These are phyloP conservation scores for Micromussa lordhowensis DNA, from an alignment of 92 coral and sea anemone species.

Conservation along the genomic window DNA sequence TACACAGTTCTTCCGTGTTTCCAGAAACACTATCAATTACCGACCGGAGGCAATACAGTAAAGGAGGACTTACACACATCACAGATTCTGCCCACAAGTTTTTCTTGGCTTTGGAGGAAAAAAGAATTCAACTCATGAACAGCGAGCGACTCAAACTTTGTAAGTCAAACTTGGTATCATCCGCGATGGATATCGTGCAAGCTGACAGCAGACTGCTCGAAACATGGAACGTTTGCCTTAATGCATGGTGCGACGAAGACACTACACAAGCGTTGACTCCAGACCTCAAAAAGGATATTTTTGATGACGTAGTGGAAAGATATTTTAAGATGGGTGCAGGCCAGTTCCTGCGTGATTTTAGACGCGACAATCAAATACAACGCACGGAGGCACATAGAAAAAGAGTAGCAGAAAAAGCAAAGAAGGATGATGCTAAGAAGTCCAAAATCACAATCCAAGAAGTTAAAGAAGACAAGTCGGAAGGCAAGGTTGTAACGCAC, in stretches of 20 bases:
- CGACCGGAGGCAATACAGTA: constrained; percentile 50
- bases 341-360: constrained; percentile 54
- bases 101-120: too few relatives aligned
- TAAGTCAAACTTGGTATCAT: constrained; percentile 26
- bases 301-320: constrained; percentile 36
- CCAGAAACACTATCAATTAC: constrained; percentile 37
- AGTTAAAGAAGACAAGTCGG: constrained; percentile 39
- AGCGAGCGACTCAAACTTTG: constrained; percentile 37
- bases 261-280: background rate
- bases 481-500: constrained; percentile 44
- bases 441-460: constrained; percentile 40
- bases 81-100: constrained; percentile 38
- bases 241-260: constrained; percentile 1
- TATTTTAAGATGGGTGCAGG: constrained; percentile 69
- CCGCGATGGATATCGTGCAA: constrained; percentile 23
- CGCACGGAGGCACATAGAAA: constrained; percentile 62
- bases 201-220: constrained; percentile 32
- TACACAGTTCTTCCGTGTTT: constrained; percentile 28
- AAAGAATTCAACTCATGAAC: too few relatives aligned
- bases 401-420: constrained; percentile 43
- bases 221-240: constrained; percentile 22
- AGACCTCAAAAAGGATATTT: constrained; percentile 3
- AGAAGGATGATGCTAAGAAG: constrained; percentile 20
- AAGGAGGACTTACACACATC: constrained; percentile 34
- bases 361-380: constrained; percentile 52